A percentile compares a stretch with the other conserved stretches of the same genome.
These are phyloP conservation scores for Heliconius cydno DNA, from an alignment of 2,888 invertebrate species.

Conservation along the genomic window DNA sequence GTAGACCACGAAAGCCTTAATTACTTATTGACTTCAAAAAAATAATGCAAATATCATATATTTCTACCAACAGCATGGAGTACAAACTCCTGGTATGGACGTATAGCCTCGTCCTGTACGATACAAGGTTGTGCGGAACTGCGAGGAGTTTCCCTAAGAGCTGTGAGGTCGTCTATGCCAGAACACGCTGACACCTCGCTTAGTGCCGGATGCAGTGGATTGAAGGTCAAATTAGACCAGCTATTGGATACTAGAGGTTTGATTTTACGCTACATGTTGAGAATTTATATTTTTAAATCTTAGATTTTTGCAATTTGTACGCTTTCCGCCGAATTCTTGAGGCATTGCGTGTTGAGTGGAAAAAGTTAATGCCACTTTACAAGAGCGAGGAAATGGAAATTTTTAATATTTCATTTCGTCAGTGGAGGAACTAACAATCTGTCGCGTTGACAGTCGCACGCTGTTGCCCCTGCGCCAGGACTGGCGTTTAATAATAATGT, in stretches of 20 bases:
- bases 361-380: no score
- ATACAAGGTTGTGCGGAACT: slow-evolving; percentile 88
- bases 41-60: neutral
- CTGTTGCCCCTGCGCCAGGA: no score
- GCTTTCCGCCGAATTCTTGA: no score
- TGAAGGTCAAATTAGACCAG: slow-evolving; percentile 79
- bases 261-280: neutral
- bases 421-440: no score
- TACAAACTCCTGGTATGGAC: slow-evolving; percentile 76
- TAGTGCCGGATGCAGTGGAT: slow-evolving; percentile 69
- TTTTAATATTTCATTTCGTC: no score
- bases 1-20: no score
- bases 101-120: slow-evolving; percentile 65
- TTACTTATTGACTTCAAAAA: neutral
- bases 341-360: no score
- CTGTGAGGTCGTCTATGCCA: slow-evolving; percentile 49
- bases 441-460: no score
- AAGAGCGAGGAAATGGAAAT: no score
- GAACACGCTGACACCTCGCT: slow-evolving; percentile 53
- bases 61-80: slow-evolving; percentile 72
- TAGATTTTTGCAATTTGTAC: neutral
- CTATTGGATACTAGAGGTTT: slow-evolving; percentile 72
- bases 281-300: neutral
- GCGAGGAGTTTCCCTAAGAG: slow-evolving; percentile 83
- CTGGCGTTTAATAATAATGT: no score